Evolutionary conservation across 1,140 invertebrate species (phyloP).

Genomic region (Drosophila leontia): DNA sequence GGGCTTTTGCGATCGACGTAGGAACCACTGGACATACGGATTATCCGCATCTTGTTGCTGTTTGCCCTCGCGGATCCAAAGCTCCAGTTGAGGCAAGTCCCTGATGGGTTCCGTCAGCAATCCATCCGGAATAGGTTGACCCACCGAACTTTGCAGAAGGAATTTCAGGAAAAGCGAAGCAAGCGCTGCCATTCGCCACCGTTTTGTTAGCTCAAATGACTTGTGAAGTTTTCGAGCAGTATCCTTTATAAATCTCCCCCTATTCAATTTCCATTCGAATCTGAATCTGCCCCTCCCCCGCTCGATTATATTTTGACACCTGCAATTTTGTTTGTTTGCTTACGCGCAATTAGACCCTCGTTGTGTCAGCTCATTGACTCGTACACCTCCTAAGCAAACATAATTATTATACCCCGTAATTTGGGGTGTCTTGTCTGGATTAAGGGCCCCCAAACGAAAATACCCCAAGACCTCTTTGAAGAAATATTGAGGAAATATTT

Average conservation of each 20-base stretch:
- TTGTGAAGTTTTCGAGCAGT: neutral
- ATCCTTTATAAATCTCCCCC: neutral
- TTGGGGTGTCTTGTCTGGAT: neutral
- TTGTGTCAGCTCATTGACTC: conserved; percentile 59
- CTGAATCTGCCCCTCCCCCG: neutral
- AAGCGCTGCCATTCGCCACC: conserved; percentile 33
- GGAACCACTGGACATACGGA: conserved; percentile 54
- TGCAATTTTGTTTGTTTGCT: conserved; percentile 74
- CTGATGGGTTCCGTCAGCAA: conserved; percentile 40
- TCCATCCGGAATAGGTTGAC: conserved; percentile 20
- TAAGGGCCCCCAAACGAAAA: neutral
- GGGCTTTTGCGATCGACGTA: conserved; percentile 27
- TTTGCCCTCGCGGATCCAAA: conserved; percentile 37
- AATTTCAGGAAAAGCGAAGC: conserved; percentile 6
- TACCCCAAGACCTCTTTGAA: too few relatives aligned
- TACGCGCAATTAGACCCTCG: conserved; percentile 66
- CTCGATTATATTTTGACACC: conserved; percentile 63
- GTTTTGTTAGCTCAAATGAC: conserved; percentile 51
- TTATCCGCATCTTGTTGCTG: conserved; percentile 47
- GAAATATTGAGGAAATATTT: neutral
- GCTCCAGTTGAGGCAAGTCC: conserved; percentile 37
- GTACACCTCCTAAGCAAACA: conserved; percentile 52
- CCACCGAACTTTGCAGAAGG: neutral
- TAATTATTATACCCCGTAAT: conserved; percentile 15
- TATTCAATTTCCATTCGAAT: neutral